These are phyloP conservation scores for Rhinoptilus africanus DNA, from an alignment of 2,113 vertebrate species.

Conservation along the genomic window DNA sequence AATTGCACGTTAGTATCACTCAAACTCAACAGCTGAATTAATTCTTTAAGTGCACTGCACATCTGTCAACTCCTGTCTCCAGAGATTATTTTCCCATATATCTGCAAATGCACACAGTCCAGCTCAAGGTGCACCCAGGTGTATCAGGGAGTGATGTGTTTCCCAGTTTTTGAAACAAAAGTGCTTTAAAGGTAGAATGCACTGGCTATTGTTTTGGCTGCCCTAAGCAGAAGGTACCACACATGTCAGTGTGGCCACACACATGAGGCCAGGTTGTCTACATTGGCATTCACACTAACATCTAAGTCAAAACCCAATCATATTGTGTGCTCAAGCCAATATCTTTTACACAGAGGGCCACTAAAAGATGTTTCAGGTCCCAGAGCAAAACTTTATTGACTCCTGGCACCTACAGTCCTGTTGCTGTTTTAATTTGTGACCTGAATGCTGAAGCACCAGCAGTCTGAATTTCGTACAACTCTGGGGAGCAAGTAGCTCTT, in stretches of 20 bases:
- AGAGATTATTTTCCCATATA: neutral
- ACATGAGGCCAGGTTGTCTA: neutral
- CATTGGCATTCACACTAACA: fast-evolving
- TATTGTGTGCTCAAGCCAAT: neutral
- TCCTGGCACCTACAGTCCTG: neutral
- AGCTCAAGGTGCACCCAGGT: neutral
- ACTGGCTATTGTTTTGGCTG: neutral
- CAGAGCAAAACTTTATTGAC: neutral
- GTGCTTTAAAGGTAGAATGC: neutral
- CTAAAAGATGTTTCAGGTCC: neutral
- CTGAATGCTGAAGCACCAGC: neutral
- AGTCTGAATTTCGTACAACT: neutral
- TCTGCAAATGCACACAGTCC: neutral
- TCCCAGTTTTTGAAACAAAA: neutral
- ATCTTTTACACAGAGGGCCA: neutral
- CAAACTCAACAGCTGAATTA: neutral
- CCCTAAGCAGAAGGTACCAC: neutral
- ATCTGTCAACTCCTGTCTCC: neutral
- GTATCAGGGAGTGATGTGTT: neutral
- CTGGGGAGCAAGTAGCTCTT: neutral
- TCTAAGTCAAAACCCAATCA: neutral
- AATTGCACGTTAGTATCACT: neutral
- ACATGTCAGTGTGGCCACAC: neutral
- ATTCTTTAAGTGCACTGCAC: neutral
- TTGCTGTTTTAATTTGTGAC: neutral